phyloP scores from a whole-genome alignment of 2,113 vertebrate species.

The Laticauda colubrina region DNA sequence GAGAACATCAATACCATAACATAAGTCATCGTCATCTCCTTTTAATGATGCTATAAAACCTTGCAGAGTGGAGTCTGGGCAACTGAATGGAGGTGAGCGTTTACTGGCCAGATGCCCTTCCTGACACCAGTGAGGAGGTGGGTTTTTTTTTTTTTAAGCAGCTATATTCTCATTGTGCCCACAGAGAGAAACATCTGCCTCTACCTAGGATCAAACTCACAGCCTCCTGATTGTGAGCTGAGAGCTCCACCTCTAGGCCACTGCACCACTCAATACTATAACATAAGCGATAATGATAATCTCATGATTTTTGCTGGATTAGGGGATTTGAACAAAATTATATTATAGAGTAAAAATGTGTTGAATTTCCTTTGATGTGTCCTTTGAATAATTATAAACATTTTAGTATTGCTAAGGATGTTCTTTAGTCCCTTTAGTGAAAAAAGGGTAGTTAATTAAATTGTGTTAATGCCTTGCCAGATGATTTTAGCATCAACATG shows the following conservation, averaged over 20 bases:
- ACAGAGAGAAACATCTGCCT: too few relatives aligned
- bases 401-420: constrained; percentile 37
- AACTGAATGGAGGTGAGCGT: too few relatives aligned
- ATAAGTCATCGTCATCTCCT: not conserved
- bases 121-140: too few relatives aligned
- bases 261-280: not conserved
- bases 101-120: too few relatives aligned
- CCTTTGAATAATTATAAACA: constrained; percentile 37
- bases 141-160: too few relatives aligned
- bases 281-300: not conserved
- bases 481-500: constrained; percentile 16
- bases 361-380: constrained; percentile 45
- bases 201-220: too few relatives aligned
- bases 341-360: constrained; percentile 24
- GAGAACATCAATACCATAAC: not conserved
- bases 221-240: too few relatives aligned
- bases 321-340: constrained; percentile 41
- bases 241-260: too few relatives aligned
- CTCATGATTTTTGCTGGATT: constrained; percentile 30
- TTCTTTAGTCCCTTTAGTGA: constrained; percentile 3
- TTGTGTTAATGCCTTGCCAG: constrained; percentile 12
- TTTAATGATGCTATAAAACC: too few relatives aligned
- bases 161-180: too few relatives aligned
- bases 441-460: constrained; percentile 45
- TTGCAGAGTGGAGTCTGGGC: too few relatives aligned